Percentiles rank a stretch among this genome's conserved stretches.
phyloP scores from a whole-genome alignment of 30 jellyfish, hydroid and myxozoan species.

The Rhopilema esculentum region DNA sequence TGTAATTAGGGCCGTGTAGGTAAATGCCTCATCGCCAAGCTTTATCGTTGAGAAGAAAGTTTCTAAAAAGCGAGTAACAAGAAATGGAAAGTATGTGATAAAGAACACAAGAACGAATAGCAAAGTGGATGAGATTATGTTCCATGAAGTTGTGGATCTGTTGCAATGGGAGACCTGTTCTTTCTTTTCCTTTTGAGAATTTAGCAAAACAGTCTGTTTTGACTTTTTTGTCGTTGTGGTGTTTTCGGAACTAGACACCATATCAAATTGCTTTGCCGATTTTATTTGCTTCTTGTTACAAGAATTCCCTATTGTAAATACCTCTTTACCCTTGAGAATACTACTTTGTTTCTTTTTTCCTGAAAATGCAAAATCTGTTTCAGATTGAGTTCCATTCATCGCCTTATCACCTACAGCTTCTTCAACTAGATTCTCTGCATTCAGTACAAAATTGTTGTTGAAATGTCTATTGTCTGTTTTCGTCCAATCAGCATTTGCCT shows the following conservation, averaged over 20 bases:
- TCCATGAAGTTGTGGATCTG: slow-evolving; percentile 5
- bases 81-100: slow-evolving; percentile 36
- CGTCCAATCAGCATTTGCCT: background rate
- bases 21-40: slow-evolving; percentile 4
- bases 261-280: no score
- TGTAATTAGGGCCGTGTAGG: slow-evolving; percentile 33
- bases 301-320: no score
- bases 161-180: background rate
- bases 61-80: slow-evolving; percentile 4
- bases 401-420: background rate
- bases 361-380: no score
- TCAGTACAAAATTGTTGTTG: background rate
- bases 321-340: no score
- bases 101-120: slow-evolving; percentile 19
- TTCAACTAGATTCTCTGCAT: background rate
- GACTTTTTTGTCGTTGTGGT: background rate
- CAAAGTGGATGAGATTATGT: slow-evolving; percentile 22
- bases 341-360: no score
- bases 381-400: background rate
- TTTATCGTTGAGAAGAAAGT: background rate
- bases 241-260: no score
- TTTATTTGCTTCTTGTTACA: no score
- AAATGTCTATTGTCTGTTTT: background rate
- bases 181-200: background rate
- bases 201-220: background rate